phyloP scores from a whole-genome alignment of 2,113 vertebrate species.

The Stictonetta naevosa region DNA sequence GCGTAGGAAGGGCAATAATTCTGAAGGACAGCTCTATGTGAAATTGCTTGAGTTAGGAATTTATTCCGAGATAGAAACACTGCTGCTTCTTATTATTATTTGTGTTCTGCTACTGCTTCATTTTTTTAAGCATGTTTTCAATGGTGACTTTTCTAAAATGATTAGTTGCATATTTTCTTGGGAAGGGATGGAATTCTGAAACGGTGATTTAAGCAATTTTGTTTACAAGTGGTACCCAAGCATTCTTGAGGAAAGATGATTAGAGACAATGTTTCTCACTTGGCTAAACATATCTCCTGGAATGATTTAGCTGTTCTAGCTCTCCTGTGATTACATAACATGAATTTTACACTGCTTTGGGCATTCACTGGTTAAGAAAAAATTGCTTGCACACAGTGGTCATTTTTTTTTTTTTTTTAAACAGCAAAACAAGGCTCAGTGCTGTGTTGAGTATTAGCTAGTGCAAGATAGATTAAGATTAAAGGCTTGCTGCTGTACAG shows the following conservation, averaged over 20 bases:
- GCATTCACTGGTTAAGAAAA: constrained; percentile 18
- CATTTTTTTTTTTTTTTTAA: not conserved
- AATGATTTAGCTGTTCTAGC: constrained; percentile 53
- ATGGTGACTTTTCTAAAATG: not conserved
- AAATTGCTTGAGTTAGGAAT: not conserved
- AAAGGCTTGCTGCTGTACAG: not conserved
- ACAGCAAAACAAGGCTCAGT: not conserved
- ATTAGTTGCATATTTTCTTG: not conserved
- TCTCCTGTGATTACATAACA: constrained; percentile 52
- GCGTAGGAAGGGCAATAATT: not conserved
- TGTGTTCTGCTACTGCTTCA: not conserved
- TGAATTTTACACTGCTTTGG: constrained; percentile 52
- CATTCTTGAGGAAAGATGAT: constrained; percentile 33
- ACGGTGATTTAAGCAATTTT: not conserved
- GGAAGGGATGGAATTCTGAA: not conserved
- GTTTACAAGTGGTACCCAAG: not conserved
- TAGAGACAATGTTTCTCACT: constrained; percentile 34
- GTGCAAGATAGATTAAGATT: constrained; percentile 20
- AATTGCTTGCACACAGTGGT: not conserved
- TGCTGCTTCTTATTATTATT: not conserved
- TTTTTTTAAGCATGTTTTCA: not conserved
- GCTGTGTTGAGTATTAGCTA: not conserved
- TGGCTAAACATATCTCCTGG: constrained; percentile 49
- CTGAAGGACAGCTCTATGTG: not conserved
- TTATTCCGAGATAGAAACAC: not conserved